Conservation (phyloP, 1,140 invertebrate species). For the Monomorium pharaonis region DNA sequence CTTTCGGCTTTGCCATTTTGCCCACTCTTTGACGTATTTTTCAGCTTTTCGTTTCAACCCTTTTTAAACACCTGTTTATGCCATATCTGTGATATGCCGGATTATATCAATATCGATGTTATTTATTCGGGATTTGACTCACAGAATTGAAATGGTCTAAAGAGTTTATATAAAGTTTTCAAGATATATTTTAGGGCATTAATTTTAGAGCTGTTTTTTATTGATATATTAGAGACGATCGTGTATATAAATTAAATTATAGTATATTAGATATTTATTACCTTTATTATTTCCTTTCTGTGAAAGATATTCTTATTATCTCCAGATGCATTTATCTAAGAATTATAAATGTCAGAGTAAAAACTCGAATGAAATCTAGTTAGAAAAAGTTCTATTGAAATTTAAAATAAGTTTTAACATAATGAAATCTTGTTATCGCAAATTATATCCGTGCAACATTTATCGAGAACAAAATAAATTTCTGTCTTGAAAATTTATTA, state of each 20-base stretch:
- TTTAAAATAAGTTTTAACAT: constrained; percentile 5
- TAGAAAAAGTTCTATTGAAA: background rate
- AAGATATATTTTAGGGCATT: background rate
- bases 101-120: background rate
- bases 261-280: background rate
- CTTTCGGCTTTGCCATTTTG: constrained; percentile 26
- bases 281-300: background rate
- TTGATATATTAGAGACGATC: background rate
- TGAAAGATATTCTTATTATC: background rate
- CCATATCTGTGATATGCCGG: background rate
- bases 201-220: background rate
- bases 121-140: background rate
- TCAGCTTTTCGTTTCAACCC: background rate
- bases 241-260: background rate
- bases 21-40: constrained; percentile 22
- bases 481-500: constrained; percentile 1
- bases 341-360: background rate
- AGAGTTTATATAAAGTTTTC: background rate
- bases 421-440: constrained; percentile 13
- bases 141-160: background rate
- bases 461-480: background rate
- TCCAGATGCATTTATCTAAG: background rate
- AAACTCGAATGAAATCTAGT: background rate
- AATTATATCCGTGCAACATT: constrained; percentile 15
- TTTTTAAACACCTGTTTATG: background rate